Percentiles rank a stretch among this genome's conserved stretches.
These are phyloP conservation scores for Tamias sibiricus DNA, from an alignment of 2,113 vertebrate species.

Conservation along the genomic window DNA sequence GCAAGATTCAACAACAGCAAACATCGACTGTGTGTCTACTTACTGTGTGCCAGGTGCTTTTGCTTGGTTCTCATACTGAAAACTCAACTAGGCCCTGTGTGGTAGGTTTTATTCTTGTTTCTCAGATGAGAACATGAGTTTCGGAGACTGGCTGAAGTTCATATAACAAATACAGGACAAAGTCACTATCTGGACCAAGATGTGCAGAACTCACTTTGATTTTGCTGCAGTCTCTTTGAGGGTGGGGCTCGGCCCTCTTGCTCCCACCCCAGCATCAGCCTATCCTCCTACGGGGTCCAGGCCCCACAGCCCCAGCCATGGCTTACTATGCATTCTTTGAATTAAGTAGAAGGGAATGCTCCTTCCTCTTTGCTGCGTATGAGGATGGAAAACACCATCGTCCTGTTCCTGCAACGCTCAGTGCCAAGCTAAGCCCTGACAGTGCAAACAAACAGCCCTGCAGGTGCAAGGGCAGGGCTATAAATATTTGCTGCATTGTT, in stretches of 20 bases:
- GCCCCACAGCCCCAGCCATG: too few species aligned
- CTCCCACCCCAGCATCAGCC: too few species aligned
- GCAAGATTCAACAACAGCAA: constrained; percentile 22
- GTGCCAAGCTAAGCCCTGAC: neutral
- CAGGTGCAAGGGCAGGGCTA: constrained; percentile 48
- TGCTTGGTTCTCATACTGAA: neutral
- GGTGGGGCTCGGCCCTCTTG: neutral
- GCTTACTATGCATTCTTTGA: neutral
- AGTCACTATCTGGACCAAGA: neutral
- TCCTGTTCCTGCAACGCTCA: neutral
- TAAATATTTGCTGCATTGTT: constrained; percentile 62
- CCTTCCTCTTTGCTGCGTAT: neutral
- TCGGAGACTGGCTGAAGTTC: neutral
- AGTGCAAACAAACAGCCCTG: neutral
- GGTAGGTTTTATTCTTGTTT: neutral
- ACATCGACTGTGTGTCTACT: neutral
- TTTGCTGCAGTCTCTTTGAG: neutral
- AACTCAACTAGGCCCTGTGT: neutral
- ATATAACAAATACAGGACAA: neutral
- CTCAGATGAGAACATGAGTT: neutral
- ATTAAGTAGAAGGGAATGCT: neutral
- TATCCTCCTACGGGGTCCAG: neutral
- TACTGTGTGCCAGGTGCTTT: neutral
- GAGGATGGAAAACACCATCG: neutral
- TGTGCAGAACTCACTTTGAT: neutral